These are phyloP conservation scores for Cettia cetti DNA, from an alignment of 2,113 vertebrate genomes.

Conservation along the genomic window DNA sequence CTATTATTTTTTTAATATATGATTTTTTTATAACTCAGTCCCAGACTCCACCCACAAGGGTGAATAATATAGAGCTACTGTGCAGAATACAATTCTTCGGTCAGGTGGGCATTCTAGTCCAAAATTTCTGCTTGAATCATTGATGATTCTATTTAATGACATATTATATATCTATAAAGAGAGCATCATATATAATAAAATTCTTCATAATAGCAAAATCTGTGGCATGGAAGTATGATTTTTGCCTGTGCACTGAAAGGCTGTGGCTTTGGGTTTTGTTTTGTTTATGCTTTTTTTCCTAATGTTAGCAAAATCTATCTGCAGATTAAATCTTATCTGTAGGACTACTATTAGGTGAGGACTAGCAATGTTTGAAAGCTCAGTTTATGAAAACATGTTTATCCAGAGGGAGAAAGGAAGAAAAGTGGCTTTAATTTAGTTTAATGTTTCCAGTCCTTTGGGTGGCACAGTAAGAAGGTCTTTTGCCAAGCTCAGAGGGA, in stretches of 20 bases:
- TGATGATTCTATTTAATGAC: background rate
- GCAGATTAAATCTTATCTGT: background rate
- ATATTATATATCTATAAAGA: background rate
- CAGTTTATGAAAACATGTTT: background rate
- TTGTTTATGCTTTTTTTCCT: background rate
- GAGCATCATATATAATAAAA: background rate
- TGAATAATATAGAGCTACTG: background rate
- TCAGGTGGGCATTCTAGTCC: background rate
- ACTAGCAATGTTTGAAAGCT: background rate
- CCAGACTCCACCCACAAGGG: background rate
- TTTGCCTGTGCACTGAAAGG: background rate
- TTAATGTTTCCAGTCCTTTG: background rate
- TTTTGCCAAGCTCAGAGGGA: background rate
- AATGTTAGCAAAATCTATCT: background rate
- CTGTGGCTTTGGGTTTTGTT: background rate
- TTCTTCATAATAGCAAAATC: background rate
- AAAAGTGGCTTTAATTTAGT: slow-evolving; percentile 26
- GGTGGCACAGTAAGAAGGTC: background rate
- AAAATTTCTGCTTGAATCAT: background rate
- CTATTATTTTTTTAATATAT: background rate
- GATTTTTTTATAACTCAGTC: background rate
- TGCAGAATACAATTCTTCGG: background rate
- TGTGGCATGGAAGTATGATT: fast-evolving
- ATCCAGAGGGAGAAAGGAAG: background rate
- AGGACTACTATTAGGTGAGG: background rate